These are phyloP conservation scores for Copidosoma aretas DNA, from an alignment of 2,888 invertebrate species.

Conservation along the genomic window DNA sequence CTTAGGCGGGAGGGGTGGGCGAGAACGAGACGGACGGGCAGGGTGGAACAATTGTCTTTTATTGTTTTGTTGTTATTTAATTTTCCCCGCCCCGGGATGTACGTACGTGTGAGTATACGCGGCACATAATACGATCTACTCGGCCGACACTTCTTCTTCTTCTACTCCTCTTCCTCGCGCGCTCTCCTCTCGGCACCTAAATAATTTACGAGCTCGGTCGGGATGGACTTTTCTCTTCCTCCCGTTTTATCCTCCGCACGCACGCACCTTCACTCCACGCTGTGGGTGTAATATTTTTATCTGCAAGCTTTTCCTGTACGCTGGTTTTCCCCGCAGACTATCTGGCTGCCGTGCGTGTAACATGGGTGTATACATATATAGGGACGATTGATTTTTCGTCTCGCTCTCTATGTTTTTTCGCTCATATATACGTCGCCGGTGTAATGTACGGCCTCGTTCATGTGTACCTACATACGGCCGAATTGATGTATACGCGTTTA, in stretches of 20 bases:
- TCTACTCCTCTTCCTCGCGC: no score
- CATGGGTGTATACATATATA: constrained; percentile 11
- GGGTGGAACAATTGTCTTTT: constrained; percentile 64
- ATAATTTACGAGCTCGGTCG: constrained; percentile 36
- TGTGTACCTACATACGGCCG: constrained; percentile 10
- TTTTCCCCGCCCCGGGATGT: constrained; percentile 52
- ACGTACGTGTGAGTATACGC: constrained; percentile 29
- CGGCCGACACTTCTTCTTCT: neutral
- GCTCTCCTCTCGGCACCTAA: constrained; percentile 39
- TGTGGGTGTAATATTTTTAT: no score
- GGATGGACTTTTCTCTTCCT: neutral
- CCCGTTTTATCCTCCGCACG: no score
- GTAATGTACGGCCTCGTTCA: constrained; percentile 14
- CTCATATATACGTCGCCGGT: constrained; percentile 17
- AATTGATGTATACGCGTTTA: constrained; percentile 40
- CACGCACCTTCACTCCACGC: no score
- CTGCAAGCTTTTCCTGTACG: no score
- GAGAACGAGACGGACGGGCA: no score
- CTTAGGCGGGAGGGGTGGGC: constrained; percentile 48
- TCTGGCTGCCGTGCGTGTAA: no score
- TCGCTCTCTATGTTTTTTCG: neutral
- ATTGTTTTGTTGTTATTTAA: constrained; percentile 64
- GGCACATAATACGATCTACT: constrained; percentile 9
- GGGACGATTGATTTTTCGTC: neutral
- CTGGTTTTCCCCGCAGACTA: no score